Evolutionary conservation across 1,140 invertebrate species (phyloP), one percentile per base, ranked within the genome.

Genomic region (Belonocnema kinseyi): DNA sequence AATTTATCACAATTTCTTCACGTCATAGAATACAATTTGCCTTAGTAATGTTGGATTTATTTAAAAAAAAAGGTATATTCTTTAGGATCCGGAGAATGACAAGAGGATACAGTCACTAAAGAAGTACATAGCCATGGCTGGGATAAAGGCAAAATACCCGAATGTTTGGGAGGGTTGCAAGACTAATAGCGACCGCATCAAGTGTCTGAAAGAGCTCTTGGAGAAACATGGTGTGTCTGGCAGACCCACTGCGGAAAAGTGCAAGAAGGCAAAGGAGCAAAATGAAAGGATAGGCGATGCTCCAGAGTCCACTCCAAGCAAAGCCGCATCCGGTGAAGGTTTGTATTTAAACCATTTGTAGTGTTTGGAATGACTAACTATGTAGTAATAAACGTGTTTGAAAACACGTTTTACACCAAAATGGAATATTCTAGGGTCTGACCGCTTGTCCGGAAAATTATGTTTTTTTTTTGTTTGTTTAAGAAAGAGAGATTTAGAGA

Each of bases 291-390:
- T 84, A 17, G 78, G 80, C 17, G 89, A 92, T 77, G 46, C 77
- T 61, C 78, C 86, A 1, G 80, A 85, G 75, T 81, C 90, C 52
- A 86, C 88, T 78, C 77, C 78, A 50, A 77, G 75, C 50, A 87
- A 85, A 71, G 86, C 88, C 75, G 85, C 88, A 78, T 85, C 83
- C 26, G 61, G 61, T n/a, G 88, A 88, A 87, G 86, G 90, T 91
- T 83, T 77, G 71, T 77, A 54, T 80, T 12, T 58, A 52, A 51
- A 75, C 52, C 75, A 77, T 54, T 11, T 11, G 1, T 46, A 46
- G 40, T 8, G 40, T 0, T 46, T 11, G 2, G 7, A 46, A 33
- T 33, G 26, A 4, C 26, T 33, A 3, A 33, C 26, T 33, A 3
- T 33, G 3, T 3, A 33, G 26, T 33, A 33, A 33, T 33, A 26